Percentiles rank a stretch among this genome's conserved stretches.
phyloP scores from a whole-genome alignment of 2,888 invertebrate species.

The Sycophila texana region DNA sequence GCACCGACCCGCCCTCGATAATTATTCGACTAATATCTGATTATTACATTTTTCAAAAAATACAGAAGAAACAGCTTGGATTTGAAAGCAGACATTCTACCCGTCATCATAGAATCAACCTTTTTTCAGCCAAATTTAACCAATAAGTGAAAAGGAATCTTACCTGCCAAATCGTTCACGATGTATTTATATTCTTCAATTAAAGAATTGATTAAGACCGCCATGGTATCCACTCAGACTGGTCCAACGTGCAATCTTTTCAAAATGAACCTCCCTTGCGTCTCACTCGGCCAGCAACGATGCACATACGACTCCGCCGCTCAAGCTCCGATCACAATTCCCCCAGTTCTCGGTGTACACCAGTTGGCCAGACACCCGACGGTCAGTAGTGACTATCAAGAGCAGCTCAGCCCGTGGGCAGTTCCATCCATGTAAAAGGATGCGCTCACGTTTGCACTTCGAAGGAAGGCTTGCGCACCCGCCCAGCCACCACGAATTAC shows the following conservation, averaged over 20 bases:
- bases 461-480: constrained; percentile 58
- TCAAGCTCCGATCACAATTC: not conserved
- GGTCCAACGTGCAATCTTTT: not conserved
- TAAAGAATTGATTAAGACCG: constrained; percentile 63
- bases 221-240: constrained; percentile 63
- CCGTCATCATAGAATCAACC: too few species aligned
- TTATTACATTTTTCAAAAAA: too few species aligned
- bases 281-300: not conserved
- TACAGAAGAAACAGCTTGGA: too few species aligned
- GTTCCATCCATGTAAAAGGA: not conserved
- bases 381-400: not conserved
- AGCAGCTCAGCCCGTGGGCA: not conserved
- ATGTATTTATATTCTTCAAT: constrained; percentile 63
- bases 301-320: not conserved
- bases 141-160: not conserved
- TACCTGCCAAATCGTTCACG: constrained; percentile 71
- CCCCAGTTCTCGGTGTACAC: not conserved
- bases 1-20: too few species aligned
- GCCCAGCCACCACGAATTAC: constrained; percentile 65
- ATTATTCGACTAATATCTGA: too few species aligned
- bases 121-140: too few species aligned
- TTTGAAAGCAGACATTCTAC: too few species aligned
- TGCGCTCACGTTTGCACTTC: not conserved
- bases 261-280: too few species aligned
- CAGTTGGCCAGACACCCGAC: not conserved